Percentiles rank a stretch among this genome's conserved stretches.
phyloP scores from a whole-genome alignment of 2,888 invertebrate genomes.

The Acanthosoma haemorrhoidale region DNA sequence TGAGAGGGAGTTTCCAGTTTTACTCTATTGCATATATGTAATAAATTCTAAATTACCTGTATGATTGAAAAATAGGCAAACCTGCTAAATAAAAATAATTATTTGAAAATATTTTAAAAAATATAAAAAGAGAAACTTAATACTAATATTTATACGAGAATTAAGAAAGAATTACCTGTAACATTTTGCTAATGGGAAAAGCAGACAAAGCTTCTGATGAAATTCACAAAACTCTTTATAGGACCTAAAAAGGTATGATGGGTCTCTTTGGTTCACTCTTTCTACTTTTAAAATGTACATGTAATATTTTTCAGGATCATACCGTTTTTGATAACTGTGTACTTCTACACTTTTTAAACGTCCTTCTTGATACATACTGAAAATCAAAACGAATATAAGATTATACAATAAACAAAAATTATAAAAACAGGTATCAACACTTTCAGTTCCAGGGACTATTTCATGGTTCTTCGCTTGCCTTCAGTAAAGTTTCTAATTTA shows the following conservation, averaged over 20 bases:
- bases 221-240: constrained; percentile 97
- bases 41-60: neutral
- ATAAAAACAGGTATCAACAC: too few species aligned
- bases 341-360: constrained; percentile 78
- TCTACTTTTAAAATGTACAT: constrained; percentile 82
- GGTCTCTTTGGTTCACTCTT: constrained; percentile 77
- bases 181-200: constrained; percentile 85
- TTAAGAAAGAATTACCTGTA: constrained; percentile 81
- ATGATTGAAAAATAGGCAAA: neutral
- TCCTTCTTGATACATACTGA: constrained; percentile 82
- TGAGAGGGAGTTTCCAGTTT: too few species aligned
- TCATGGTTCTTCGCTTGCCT: too few species aligned
- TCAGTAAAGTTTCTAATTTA: too few species aligned
- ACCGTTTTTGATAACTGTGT: constrained; percentile 86
- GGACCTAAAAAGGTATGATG: constrained; percentile 83
- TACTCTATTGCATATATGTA: neutral
- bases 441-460: too few species aligned
- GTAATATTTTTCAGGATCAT: constrained; percentile 96
- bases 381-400: constrained; percentile 31
- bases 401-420: neutral
- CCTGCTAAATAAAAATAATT: neutral
- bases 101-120: too few species aligned
- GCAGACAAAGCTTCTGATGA: constrained; percentile 85
- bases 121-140: too few species aligned
- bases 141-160: too few species aligned